phyloP scores from a whole-genome alignment of 2,888 invertebrate species.

The Ennomos erosarius region DNA sequence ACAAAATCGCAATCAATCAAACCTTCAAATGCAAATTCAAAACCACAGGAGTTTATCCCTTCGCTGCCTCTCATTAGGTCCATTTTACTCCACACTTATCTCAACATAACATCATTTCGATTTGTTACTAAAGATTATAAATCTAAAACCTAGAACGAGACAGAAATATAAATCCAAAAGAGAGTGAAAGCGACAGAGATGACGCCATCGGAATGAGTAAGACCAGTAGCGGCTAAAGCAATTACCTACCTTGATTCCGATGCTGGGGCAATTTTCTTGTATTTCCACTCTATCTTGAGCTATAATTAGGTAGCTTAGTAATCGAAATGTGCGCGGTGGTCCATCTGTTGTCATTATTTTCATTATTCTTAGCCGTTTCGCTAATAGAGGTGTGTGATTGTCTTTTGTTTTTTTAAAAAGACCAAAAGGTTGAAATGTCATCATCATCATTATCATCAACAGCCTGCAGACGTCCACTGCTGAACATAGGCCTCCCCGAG shows the following conservation, averaged over 20 bases:
- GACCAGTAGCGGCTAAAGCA: constrained; percentile 71
- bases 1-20: constrained; percentile 27
- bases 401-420: constrained; percentile 33
- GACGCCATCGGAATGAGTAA: constrained; percentile 69
- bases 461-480: no score
- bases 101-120: constrained; percentile 13
- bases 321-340: constrained; percentile 77
- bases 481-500: no score
- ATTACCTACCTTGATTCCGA: constrained; percentile 70
- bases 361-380: constrained; percentile 65
- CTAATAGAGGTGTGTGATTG: constrained; percentile 61
- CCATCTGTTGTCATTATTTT: constrained; percentile 70
- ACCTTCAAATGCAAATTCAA: constrained; percentile 10
- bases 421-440: no score
- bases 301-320: constrained; percentile 75
- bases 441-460: no score
- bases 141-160: constrained; percentile 58
- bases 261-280: constrained; percentile 70
- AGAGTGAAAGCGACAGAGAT: constrained; percentile 63
- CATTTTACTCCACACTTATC: constrained; percentile 16
- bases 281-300: constrained; percentile 63
- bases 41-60: constrained; percentile 12
- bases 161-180: constrained; percentile 35
- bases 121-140: constrained; percentile 45
- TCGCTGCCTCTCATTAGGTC: not conserved